Conservation (phyloP, 2,888 invertebrate species). For the Meghimatium bilineatum region DNA sequence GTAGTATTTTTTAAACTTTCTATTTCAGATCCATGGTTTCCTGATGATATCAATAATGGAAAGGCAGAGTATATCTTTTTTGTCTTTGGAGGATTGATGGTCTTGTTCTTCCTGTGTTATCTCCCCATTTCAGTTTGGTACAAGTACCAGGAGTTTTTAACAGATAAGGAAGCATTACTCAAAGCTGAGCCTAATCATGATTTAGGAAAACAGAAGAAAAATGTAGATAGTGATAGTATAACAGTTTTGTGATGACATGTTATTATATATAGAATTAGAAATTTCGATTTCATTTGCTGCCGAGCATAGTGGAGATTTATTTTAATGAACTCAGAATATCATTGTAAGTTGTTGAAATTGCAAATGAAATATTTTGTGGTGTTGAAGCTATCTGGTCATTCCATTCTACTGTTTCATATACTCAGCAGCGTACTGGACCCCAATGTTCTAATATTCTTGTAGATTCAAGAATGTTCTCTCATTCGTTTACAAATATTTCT, state of each 20-base stretch:
- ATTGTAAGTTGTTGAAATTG: background rate
- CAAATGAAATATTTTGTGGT: background rate
- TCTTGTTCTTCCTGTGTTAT: slow-evolving; percentile 54
- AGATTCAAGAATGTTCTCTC: no score
- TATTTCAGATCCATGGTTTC: slow-evolving; percentile 65
- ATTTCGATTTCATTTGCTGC: background rate
- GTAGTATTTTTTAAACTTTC: background rate
- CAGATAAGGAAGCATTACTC: background rate
- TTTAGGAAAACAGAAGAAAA: background rate
- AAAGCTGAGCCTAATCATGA: background rate
- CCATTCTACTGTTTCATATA: no score
- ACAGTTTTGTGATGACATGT: slow-evolving; percentile 30
- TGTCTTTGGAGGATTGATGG: slow-evolving; percentile 62
- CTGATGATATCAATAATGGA: slow-evolving; percentile 67
- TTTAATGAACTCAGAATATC: background rate
- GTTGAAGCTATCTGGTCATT: no score
- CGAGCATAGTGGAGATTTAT: background rate
- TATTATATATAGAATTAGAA: background rate
- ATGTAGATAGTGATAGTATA: slow-evolving; percentile 1
- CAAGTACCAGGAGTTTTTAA: slow-evolving; percentile 48
- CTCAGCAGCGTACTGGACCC: no score
- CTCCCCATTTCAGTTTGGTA: slow-evolving; percentile 56
- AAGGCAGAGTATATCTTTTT: slow-evolving; percentile 65
- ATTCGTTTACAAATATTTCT: no score
- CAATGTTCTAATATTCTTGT: no score